phyloP scores from a whole-genome alignment of 2,113 vertebrate genomes.

The Gorsachius goisagi region DNA sequence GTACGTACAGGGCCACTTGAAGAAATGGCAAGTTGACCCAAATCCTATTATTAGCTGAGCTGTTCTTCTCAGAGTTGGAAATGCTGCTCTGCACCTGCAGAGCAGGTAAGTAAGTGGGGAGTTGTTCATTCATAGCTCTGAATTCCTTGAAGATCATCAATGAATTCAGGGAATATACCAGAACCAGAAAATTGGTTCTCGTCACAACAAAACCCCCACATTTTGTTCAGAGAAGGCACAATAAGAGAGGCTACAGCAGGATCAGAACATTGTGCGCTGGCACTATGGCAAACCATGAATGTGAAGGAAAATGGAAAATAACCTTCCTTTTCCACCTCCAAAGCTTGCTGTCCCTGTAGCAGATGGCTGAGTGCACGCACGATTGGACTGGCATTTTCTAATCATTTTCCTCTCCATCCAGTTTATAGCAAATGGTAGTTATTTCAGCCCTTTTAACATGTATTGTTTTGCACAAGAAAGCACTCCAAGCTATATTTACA shows the following conservation, averaged over 20 bases:
- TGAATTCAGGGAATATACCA: not conserved
- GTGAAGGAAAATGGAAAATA: not conserved
- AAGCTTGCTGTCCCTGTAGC: not conserved
- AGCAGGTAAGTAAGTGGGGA: not conserved
- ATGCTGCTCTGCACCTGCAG: not conserved
- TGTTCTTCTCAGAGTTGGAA: not conserved
- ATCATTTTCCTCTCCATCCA: not conserved
- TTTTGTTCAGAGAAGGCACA: not conserved
- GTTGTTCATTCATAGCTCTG: not conserved
- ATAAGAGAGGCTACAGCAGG: not conserved
- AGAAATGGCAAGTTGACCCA: not conserved
- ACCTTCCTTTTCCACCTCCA: not conserved
- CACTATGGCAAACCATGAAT: not conserved
- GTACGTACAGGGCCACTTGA: not conserved
- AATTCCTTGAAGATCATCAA: not conserved
- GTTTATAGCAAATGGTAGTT: not conserved
- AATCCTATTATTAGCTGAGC: not conserved
- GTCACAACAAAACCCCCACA: not conserved
- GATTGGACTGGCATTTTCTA: not conserved
- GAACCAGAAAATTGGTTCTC: not conserved
- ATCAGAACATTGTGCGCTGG: not conserved
- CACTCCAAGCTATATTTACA: not conserved
- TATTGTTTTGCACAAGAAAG: slow-evolving; percentile 12
- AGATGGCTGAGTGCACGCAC: slow-evolving; percentile 17
- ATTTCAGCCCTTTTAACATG: not conserved